Evolutionary conservation across 2,888 invertebrate genomes (phyloP).

Genomic region (Leucophora obtusa): DNA sequence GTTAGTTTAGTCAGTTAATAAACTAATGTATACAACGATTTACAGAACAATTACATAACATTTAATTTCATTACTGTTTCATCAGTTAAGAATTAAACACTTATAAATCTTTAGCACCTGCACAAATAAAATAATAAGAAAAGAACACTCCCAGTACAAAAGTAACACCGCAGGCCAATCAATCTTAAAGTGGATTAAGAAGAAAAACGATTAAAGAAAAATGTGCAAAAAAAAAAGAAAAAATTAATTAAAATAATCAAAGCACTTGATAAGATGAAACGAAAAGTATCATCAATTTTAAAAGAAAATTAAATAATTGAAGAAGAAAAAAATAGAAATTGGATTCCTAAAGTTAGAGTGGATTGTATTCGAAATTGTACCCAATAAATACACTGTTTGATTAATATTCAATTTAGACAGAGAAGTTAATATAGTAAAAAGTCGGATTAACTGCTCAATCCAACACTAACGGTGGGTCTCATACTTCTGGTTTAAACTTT

Average conservation of each 20-base stretch:
- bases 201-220: neutral
- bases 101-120: conserved; percentile 16
- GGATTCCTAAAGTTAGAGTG: no score
- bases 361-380: no score
- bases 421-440: no score
- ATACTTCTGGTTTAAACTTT: no score
- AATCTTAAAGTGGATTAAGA: neutral
- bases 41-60: conserved; percentile 11
- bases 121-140: neutral
- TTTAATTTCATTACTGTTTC: conserved; percentile 35
- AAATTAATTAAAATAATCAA: conserved; percentile 1
- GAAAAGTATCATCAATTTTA: no score
- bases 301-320: no score
- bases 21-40: conserved; percentile 4
- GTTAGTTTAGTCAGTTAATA: neutral
- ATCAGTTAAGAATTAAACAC: conserved; percentile 26
- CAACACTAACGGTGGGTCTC: no score
- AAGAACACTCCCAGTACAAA: neutral
- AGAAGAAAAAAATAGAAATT: no score
- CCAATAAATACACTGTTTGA: no score
- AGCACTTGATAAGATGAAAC: neutral
- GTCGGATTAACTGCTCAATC: no score
- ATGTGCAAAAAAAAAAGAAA: neutral
- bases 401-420: no score
- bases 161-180: neutral